Conservation (phyloP, 1,140 invertebrate species). For the Chironomus striatipennis region DNA sequence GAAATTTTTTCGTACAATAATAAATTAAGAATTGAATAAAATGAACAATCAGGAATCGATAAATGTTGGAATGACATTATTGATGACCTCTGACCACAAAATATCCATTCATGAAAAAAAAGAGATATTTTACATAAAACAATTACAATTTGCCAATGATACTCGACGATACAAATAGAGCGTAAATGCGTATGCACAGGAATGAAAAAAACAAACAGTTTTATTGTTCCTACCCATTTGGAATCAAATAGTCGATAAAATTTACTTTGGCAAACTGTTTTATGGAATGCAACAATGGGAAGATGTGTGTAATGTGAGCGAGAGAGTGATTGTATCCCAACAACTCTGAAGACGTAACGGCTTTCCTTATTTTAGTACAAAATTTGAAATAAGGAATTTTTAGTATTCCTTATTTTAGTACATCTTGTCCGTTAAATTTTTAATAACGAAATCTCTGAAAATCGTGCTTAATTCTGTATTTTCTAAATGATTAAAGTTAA, state of each 20-base stretch:
- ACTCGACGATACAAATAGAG: conserved; percentile 29
- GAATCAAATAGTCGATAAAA: not conserved
- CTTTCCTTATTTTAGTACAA: too few relatives aligned
- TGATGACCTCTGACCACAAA: conserved; percentile 24
- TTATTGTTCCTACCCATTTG: conserved; percentile 7
- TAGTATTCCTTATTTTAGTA: too few relatives aligned
- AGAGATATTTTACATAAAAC: conserved; percentile 30
- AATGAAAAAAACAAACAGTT: not conserved
- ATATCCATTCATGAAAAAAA: conserved; percentile 24
- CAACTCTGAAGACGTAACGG: too few relatives aligned
- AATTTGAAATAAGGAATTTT: too few relatives aligned
- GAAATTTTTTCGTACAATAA: not conserved
- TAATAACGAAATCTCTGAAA: too few relatives aligned
- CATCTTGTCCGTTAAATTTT: too few relatives aligned
- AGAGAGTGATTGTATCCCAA: not conserved
- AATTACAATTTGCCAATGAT: conserved; percentile 21
- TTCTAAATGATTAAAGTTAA: too few relatives aligned
- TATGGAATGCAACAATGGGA: conserved; percentile 10
- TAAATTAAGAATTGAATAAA: not conserved
- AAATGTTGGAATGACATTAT: not conserved
- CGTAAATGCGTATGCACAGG: conserved; percentile 32
- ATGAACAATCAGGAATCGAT: not conserved
- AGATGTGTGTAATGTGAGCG: not conserved
- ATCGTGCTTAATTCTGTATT: too few relatives aligned
- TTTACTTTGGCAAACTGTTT: not conserved